phyloP scores from a whole-genome alignment of 2,888 invertebrate species.

The Chymomyza amoena region DNA sequence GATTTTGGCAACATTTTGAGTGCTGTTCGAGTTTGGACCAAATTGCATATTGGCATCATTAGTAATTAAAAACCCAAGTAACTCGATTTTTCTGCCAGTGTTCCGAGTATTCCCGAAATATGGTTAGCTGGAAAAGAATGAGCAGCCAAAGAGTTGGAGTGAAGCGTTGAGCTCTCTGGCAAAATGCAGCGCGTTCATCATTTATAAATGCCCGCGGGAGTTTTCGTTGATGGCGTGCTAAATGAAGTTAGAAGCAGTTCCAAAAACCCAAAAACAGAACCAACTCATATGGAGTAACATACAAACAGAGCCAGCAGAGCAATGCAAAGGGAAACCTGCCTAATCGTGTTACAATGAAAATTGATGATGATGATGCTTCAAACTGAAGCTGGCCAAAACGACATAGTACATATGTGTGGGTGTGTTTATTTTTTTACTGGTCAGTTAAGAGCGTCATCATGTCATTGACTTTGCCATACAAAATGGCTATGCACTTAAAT shows the following conservation, averaged over 20 bases:
- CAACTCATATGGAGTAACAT: neutral
- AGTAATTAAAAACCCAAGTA: too few species aligned
- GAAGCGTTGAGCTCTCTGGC: too few species aligned
- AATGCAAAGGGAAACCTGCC: constrained; percentile 18
- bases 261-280: neutral
- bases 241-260: constrained; percentile 8
- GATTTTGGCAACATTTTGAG: too few species aligned
- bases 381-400: constrained; percentile 39
- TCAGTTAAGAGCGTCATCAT: constrained; percentile 56
- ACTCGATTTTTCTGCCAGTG: neutral
- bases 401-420: constrained; percentile 7
- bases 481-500: constrained; percentile 59
- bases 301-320: neutral
- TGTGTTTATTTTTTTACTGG: constrained; percentile 14
- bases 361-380: constrained; percentile 59
- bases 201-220: constrained; percentile 64
- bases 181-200: constrained; percentile 44
- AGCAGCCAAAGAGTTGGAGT: neutral
- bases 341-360: constrained; percentile 74
- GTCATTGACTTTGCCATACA: constrained; percentile 47
- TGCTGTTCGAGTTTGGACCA: too few species aligned
- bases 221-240: constrained; percentile 43
- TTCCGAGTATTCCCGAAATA: neutral
- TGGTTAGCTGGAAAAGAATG: neutral
- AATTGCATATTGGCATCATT: too few species aligned